Conservation (phyloP, 2,888 invertebrate genomes). For the Ornithoptera alexandrae region DNA sequence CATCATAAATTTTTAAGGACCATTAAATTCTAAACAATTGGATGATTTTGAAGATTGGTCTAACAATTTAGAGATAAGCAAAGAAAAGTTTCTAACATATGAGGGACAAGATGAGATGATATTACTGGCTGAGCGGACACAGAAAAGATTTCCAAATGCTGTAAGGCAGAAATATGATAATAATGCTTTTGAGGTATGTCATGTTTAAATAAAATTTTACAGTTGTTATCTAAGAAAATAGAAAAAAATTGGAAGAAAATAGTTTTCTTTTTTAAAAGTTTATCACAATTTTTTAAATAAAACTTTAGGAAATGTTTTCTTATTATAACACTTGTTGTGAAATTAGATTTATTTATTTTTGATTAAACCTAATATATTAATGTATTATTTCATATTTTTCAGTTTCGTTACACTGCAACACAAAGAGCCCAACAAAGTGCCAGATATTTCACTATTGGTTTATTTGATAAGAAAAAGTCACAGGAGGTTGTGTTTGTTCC, state of each 20-base stretch:
- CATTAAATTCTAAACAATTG: slow-evolving; percentile 62
- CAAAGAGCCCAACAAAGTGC: slow-evolving; percentile 89
- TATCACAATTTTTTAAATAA: no score
- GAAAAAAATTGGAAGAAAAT: no score
- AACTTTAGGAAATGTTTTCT: no score
- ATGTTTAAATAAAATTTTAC: no score
- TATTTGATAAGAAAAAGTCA: slow-evolving; percentile 84
- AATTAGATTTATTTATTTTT: no score
- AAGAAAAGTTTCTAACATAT: slow-evolving; percentile 82
- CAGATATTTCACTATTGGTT: slow-evolving; percentile 84
- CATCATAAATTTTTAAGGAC: slow-evolving; percentile 47
- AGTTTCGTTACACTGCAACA: slow-evolving; percentile 89
- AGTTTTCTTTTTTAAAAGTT: no score
- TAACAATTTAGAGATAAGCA: slow-evolving; percentile 65
- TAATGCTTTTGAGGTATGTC: slow-evolving; percentile 77
- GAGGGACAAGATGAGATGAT: slow-evolving; percentile 89
- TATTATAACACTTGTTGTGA: no score
- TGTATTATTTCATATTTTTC: slow-evolving; percentile 41
- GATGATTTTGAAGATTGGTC: slow-evolving; percentile 81
- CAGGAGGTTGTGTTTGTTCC: slow-evolving; percentile 83
- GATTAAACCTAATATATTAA: no score
- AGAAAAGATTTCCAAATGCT: slow-evolving; percentile 83
- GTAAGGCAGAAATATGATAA: slow-evolving; percentile 82
- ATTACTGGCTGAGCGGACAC: slow-evolving; percentile 86
- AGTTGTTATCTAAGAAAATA: no score